Evolutionary conservation across 2,888 invertebrate species (phyloP).

Genomic region (Heteropelma amictum): DNA sequence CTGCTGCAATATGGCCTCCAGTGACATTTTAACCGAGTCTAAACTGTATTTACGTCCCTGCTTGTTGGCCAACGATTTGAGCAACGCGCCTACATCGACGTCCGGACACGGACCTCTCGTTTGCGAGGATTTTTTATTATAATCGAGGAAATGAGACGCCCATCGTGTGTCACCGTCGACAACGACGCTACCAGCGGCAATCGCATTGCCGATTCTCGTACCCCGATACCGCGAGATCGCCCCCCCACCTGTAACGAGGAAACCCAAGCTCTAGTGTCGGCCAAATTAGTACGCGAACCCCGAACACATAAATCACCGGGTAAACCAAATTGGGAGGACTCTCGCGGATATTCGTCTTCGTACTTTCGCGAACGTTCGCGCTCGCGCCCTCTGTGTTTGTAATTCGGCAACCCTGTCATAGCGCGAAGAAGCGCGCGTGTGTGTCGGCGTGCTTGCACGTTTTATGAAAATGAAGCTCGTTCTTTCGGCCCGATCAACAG

Average conservation of each 20-base stretch:
- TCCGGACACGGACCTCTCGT: conserved; percentile 69
- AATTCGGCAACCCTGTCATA: too few relatives aligned
- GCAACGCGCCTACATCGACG: conserved; percentile 75
- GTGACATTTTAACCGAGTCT: conserved; percentile 77
- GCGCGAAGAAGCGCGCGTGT: too few relatives aligned
- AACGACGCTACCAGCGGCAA: conserved; percentile 53
- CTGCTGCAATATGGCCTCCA: conserved; percentile 79
- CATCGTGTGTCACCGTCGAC: conserved; percentile 67
- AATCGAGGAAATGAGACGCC: conserved; percentile 75
- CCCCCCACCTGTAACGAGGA: conserved; percentile 78
- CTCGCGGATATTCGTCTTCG: too few relatives aligned
- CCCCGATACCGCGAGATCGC: conserved; percentile 72
- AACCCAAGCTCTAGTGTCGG: conserved; percentile 76
- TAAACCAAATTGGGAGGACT: background rate
- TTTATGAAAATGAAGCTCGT: too few relatives aligned
- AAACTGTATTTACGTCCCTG: conserved; percentile 79
- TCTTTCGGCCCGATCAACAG: too few relatives aligned
- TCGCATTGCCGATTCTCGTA: conserved; percentile 66
- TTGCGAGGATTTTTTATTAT: conserved; percentile 69
- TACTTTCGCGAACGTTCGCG: too few relatives aligned
- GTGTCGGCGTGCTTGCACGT: too few relatives aligned
- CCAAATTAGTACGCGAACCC: conserved; percentile 63
- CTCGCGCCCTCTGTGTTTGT: background rate
- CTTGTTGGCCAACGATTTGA: conserved; percentile 74
- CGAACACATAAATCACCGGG: background rate